Evolutionary conservation across 1,140 invertebrate species (phyloP), one percentile per base, ranked within the genome.

Genomic region (Drosophila kohkoa): DNA sequence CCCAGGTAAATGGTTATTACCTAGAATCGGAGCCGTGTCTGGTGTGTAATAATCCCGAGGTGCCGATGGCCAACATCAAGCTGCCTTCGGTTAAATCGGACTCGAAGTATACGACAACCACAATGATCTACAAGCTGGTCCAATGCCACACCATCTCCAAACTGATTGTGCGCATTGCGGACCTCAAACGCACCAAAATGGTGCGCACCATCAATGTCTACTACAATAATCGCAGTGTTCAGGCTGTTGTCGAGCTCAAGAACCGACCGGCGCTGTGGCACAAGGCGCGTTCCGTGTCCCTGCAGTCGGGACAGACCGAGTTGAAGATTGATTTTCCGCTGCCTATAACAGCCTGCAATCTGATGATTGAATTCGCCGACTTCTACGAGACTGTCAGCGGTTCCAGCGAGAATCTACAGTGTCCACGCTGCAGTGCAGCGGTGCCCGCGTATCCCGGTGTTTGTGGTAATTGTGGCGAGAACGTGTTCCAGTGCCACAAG

Each of bases 321-420:
- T 96, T 92, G 0, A 98, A 99, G 93, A 97, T 99, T 59, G 98
- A 99, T 92, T 98, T 99, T 88, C 97, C 98, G 0, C 93, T 99
- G 28, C 98, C 99, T 0, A 99, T 99, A 48, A 97, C 99, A 1
- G 98, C 98, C 0, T 99, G 98, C 87, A 99, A 99, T 93, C 93
- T 99, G n/a, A 99, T 99, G 98, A 97, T 99, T 90, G 98, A 99
- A 92, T 99, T 99, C 93, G 96, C 97, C 0, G 98, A 99, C 89
- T 99, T 99, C 92, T 99, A 99, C 91, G 99, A 99, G 90, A 98
- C 92, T 96, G 92, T 95, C 95, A 83, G 96, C 95, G 93, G 96
- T 94, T 57, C 95, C 77, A 95, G 97, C 62, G 98, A 99, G 93
- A 99, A 97, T 5, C 93, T 99, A 7, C 98, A 99, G 92, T 99